Evolutionary conservation across 1,140 invertebrate genomes (phyloP).

Genomic region (Phenacoccus solenopsis): DNA sequence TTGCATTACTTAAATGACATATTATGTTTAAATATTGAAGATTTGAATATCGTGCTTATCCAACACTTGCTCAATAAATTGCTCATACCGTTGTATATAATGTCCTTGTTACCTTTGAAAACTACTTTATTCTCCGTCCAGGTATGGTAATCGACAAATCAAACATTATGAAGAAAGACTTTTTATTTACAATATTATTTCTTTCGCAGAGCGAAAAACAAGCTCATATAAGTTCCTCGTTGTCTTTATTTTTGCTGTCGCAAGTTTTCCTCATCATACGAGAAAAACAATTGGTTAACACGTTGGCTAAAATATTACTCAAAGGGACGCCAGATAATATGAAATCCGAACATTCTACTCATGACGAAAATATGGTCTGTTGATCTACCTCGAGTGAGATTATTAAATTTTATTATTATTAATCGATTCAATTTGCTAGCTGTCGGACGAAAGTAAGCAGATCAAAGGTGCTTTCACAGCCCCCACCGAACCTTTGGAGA

Average conservation of each 20-base stretch:
- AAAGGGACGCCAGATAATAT: slow-evolving; percentile 36
- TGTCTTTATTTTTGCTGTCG: slow-evolving; percentile 81
- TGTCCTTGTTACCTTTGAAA: slow-evolving; percentile 53
- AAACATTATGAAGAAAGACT: neutral
- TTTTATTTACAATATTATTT: neutral
- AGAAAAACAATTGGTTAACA: slow-evolving; percentile 74
- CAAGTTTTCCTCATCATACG: slow-evolving; percentile 94
- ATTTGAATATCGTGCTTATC: slow-evolving; percentile 89
- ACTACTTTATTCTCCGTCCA: slow-evolving; percentile 30
- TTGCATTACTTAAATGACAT: slow-evolving; percentile 98
- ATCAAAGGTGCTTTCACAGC: neutral
- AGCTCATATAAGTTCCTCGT: slow-evolving; percentile 29
- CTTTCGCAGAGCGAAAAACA: slow-evolving; percentile 56
- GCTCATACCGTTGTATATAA: slow-evolving; percentile 87
- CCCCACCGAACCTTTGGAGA: too few species aligned
- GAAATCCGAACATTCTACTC: neutral
- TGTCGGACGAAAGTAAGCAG: neutral
- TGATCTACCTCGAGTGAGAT: neutral
- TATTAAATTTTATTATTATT: neutral
- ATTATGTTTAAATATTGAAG: slow-evolving; percentile 76
- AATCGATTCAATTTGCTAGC: neutral
- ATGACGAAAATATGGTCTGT: neutral
- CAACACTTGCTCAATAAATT: slow-evolving; percentile 89
- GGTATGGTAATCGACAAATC: neutral
- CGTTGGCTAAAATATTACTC: slow-evolving; percentile 76